Percentiles rank a stretch among this genome's conserved stretches.
Conservation (phyloP, 2,888 invertebrate genomes). For the Cerastis leucographa region DNA sequence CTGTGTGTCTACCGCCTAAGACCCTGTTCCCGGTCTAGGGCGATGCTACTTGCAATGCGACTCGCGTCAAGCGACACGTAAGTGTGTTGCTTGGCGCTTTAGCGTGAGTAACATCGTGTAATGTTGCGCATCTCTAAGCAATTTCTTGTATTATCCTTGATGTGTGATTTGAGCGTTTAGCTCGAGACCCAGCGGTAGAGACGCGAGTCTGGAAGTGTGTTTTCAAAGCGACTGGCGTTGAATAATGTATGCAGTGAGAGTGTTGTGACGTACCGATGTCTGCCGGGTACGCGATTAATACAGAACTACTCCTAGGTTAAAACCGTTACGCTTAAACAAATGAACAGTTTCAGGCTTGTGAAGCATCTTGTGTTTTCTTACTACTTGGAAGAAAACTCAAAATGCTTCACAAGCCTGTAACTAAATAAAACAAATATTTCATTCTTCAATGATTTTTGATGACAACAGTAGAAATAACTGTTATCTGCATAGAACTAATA, state of each 20-base stretch:
- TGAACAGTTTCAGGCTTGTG: not conserved
- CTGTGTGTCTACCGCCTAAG: not conserved
- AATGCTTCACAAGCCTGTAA: too few relatives aligned
- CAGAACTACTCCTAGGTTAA: not conserved
- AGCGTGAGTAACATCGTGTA: not conserved
- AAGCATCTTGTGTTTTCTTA: not conserved
- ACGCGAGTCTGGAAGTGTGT: slow-evolving; percentile 6
- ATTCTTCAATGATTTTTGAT: not conserved
- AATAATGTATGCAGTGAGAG: slow-evolving; percentile 39
- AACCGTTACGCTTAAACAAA: not conserved
- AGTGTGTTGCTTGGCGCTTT: not conserved
- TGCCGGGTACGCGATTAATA: not conserved
- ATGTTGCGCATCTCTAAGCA: not conserved
- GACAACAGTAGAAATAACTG: not conserved
- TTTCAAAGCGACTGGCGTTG: slow-evolving; percentile 27
- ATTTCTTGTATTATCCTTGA: not conserved
- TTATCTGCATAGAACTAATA: not conserved
- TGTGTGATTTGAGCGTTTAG: not conserved
- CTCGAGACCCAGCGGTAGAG: not conserved
- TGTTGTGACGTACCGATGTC: slow-evolving; percentile 6
- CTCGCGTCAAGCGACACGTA: not conserved
- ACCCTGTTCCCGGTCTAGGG: not conserved
- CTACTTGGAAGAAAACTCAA: too few relatives aligned
- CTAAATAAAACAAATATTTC: not conserved
- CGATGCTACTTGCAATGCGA: not conserved